These are phyloP conservation scores for Manis crassicaudata DNA, from an alignment of 2,797 vertebrate genomes.

Conservation along the genomic window DNA sequence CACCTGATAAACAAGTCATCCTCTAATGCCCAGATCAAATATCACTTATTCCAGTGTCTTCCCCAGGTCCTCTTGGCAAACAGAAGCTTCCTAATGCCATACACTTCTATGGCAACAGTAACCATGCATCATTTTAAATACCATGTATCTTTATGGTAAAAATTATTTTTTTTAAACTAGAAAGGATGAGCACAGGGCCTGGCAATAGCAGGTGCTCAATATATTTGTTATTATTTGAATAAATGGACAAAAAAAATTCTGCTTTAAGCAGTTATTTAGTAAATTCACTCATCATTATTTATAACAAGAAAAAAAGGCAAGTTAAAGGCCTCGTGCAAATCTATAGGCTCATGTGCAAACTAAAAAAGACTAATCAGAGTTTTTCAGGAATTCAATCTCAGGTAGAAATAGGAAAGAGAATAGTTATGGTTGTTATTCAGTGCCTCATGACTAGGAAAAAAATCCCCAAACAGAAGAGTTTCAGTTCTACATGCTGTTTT, in stretches of 20 bases:
- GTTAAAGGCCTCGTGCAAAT: not conserved
- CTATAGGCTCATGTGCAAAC: not conserved
- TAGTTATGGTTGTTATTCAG: constrained; percentile 48
- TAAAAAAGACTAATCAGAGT: not conserved
- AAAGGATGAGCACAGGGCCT: not conserved
- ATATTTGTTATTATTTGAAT: constrained; percentile 30
- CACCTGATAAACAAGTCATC: not conserved
- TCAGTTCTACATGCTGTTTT: constrained; percentile 44
- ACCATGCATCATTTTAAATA: not conserved
- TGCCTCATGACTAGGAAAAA: constrained; percentile 1
- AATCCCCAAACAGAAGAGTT: constrained; percentile 53
- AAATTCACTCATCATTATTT: constrained; percentile 30
- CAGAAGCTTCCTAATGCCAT: not conserved
- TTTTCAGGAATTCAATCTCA: constrained; percentile 56
- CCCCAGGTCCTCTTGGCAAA: not conserved
- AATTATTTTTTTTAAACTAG: not conserved
- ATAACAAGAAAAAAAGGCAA: constrained; percentile 5
- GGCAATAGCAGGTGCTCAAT: not conserved
- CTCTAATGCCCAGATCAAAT: not conserved
- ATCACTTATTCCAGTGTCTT: not conserved
- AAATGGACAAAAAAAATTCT: constrained; percentile 23
- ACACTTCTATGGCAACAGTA: not conserved
- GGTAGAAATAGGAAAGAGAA: constrained; percentile 51
- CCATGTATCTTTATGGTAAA: not conserved
- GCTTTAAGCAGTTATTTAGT: not conserved